A percentile compares a stretch with the other conserved stretches of the same genome.
These are phyloP conservation scores for Prolemur simus DNA, from an alignment of 2,113 vertebrate species.

Conservation along the genomic window DNA sequence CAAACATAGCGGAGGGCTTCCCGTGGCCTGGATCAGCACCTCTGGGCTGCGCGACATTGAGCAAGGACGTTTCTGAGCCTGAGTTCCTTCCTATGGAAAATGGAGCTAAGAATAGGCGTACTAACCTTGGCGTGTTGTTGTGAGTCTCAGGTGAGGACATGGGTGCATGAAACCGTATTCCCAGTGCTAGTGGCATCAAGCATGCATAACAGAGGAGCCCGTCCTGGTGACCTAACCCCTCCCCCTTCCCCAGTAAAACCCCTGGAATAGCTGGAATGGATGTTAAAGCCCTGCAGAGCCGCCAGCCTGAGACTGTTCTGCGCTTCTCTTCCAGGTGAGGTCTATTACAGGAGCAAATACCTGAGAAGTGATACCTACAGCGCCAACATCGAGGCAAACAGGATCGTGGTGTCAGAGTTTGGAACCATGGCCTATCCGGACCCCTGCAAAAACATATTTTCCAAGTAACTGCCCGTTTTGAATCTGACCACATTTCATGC, in stretches of 20 bases:
- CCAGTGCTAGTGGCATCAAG: rapidly evolving
- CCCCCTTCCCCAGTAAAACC: rapidly evolving
- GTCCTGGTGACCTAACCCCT: not conserved
- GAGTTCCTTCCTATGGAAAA: not conserved
- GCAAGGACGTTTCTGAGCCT: not conserved
- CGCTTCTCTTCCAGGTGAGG: constrained; percentile 87
- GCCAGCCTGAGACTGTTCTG: not conserved
- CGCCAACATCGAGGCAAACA: constrained; percentile 89
- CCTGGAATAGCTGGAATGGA: not conserved
- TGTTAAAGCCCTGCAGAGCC: not conserved
- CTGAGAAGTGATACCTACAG: constrained; percentile 92
- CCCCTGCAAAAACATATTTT: constrained; percentile 96
- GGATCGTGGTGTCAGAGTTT: constrained; percentile 95
- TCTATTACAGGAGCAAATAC: constrained; percentile 94
- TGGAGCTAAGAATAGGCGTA: not conserved
- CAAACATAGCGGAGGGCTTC: not conserved
- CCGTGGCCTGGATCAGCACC: not conserved
- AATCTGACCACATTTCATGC: not conserved
- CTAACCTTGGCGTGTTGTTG: rapidly evolving
- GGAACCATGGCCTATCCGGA: constrained; percentile 96
- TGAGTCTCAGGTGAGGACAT: not conserved
- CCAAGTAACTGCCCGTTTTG: constrained; percentile 86
- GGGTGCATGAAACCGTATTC: not conserved
- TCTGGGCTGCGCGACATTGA: too few relatives aligned
- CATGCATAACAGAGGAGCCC: rapidly evolving